Base-by-base conservation (phyloP, 2,888 invertebrate species). In the Drymonia ruficornis region DNA sequence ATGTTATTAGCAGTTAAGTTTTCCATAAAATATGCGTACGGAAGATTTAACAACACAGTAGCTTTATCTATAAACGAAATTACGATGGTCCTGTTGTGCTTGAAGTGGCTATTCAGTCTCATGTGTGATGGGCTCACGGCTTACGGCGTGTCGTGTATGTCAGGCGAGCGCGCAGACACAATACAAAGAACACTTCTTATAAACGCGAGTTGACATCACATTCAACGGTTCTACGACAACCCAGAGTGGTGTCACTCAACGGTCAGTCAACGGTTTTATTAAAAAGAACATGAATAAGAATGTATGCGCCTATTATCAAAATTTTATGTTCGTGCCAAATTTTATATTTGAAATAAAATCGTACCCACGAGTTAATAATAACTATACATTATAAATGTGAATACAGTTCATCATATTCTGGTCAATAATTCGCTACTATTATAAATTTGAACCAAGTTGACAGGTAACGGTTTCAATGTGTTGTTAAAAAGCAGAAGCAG, bases 241-340 rank as follows among this genome's bases (percentile, higher is more conserved):
- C 75, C 74, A 74, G 70, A 78, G 72, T 60, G 72, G 70, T 83
- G 89, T 89, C 91, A 90, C 82, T 89, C 89, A 89, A 86, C 84
- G 88, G 87, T 89, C 90, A 89, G 70, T 81, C 80, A 78, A 87
- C 81, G 80, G 85, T 84, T 83, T 80, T 80, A 75, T 66, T 67
- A 64, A 63, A 73, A 74, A 81, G 75, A 79, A 52, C 73, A 70
- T 72, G 67, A 78, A 80, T 81, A 74, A 73, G 54, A 68, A 76
- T 67, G 75, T 72, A 70, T 65, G 65, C 58, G 64, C 63, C 78
- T 78, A 83, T 81, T 80, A 76, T 78, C 63, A 65, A 59, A 67
- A 80, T 75, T 81, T 84, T 74, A 81, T 70, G 68, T 76, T 78
- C 80, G 74, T 83, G 78, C 77, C 82, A 83, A 83, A 80, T 80